Base-by-base conservation (phyloP, 2,797 vertebrate species). In the Crenuchus spilurus region DNA sequence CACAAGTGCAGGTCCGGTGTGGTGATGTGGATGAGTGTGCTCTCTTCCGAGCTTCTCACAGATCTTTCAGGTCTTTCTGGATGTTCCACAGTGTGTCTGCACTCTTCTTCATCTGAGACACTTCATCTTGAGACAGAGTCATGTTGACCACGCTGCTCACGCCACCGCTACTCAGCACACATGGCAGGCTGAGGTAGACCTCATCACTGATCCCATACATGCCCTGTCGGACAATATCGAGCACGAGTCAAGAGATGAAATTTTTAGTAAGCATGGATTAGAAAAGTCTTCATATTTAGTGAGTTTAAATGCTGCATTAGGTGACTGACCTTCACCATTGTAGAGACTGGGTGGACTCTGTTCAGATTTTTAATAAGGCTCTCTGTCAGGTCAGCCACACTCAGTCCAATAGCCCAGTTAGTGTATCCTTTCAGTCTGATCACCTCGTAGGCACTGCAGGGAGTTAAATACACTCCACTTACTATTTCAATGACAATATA, bases 341-440 rank as follows among this genome's bases (percentile, higher is more conserved):
- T 98, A 76, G 95, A 97, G 1, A 99, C 94, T 0, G 97, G 95
- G 66, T 99, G 97, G 76, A 98, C 82, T 1, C 95, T 89, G 86
- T 77, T 91, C 74, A 99, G 83, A 80, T 99, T 97, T 87, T 95
- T 98, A 65, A 96, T 46, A 10, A 99, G 93, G 79, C 94, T 95
- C 85, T 98, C 97, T 0, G 93, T 92, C 58, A 98, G 92, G 70
- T 98, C 95, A 2, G 95, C 96, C 75, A 98, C 95, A 0, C 96
- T 98, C 64, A 98, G 75, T 35, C 97, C 97, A 69, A 98, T 99
- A 75, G 97, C 97, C 97, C 97, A 99, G 93, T 98, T 99, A 24
- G 97, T 98, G 84, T 97, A 99, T 1, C 97, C 97, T 81, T 99
- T 99, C 24, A 98, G 93, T 80, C 83, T 97, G 92, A 98, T 99